These are phyloP conservation scores for Hydractinia echinata DNA, from an alignment of 30 jellyfish, hydroid and myxozoan species.

Conservation along the genomic window DNA sequence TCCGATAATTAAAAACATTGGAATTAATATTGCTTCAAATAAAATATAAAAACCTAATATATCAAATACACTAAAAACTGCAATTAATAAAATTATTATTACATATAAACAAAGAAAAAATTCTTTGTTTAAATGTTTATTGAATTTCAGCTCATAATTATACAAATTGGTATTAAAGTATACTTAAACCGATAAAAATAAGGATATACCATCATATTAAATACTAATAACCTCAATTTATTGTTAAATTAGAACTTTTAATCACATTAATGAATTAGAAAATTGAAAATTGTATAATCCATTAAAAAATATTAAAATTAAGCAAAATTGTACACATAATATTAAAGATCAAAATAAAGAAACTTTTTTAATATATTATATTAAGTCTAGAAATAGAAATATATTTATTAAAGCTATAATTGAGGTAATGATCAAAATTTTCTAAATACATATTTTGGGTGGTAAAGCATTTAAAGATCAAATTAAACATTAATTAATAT, in stretches of 20 bases:
- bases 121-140: slow-evolving; percentile 24
- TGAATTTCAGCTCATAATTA: slow-evolving; percentile 29
- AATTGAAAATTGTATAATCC: no score
- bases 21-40: slow-evolving; percentile 61
- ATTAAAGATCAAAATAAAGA: no score
- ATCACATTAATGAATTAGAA: no score
- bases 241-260: no score
- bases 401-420: background rate
- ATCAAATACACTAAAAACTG: slow-evolving; percentile 43
- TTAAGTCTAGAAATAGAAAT: background rate
- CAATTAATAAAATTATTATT: slow-evolving; percentile 7
- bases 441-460: slow-evolving; percentile 15
- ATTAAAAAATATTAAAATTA: no score
- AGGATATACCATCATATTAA: slow-evolving; percentile 50
- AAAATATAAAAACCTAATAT: slow-evolving; percentile 41
- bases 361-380: no score
- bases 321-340: no score
- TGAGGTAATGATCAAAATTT: background rate
- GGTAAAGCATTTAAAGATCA: slow-evolving; percentile 16
- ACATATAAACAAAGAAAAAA: slow-evolving; percentile 23
- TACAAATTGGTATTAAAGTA: slow-evolving; percentile 45
- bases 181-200: slow-evolving; percentile 40
- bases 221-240: slow-evolving; percentile 17
- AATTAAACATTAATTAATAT: no score
- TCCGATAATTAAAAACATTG: no score